Conservation (phyloP, 2,797 vertebrate genomes). For the Lophius americanus region DNA sequence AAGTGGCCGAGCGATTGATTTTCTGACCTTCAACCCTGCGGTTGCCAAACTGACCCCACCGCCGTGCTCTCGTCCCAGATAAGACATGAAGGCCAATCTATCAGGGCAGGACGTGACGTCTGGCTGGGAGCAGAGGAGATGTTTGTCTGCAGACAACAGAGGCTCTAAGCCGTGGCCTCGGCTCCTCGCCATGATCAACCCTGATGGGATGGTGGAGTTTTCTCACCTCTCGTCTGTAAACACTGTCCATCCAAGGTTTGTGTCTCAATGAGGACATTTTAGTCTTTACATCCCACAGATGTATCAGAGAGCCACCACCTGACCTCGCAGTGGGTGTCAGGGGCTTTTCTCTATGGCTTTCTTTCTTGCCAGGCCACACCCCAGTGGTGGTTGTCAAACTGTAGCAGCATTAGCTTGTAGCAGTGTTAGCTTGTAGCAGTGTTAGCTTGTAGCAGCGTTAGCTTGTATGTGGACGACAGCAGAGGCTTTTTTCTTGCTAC, state of each 20-base stretch:
- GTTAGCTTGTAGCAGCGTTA: too few relatives aligned
- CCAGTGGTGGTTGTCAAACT: too few relatives aligned
- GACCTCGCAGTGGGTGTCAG: too few relatives aligned
- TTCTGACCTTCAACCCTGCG: conserved; percentile 39
- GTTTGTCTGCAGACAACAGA: conserved; percentile 36
- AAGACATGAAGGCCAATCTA: conserved; percentile 64
- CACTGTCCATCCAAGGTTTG: not conserved
- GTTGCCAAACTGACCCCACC: conserved; percentile 39
- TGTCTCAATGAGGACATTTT: too few relatives aligned
- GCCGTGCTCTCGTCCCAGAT: conserved; percentile 49
- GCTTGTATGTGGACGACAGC: too few relatives aligned
- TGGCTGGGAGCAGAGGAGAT: conserved; percentile 43
- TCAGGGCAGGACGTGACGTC: conserved; percentile 45
- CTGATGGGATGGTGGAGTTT: not conserved
- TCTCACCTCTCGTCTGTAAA: conserved; percentile 32
- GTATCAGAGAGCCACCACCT: too few relatives aligned
- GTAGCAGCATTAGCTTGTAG: too few relatives aligned
- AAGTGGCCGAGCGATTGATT: conserved; percentile 55
- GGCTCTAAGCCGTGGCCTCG: not conserved
- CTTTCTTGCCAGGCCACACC: too few relatives aligned
- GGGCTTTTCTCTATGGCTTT: too few relatives aligned
- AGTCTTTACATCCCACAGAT: too few relatives aligned
- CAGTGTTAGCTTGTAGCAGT: too few relatives aligned
- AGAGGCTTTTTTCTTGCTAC: too few relatives aligned
- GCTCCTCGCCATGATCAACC: conserved; percentile 17